These are phyloP conservation scores for Polyommatus iphigenia DNA, from an alignment of 2,888 invertebrate genomes.

Conservation along the genomic window DNA sequence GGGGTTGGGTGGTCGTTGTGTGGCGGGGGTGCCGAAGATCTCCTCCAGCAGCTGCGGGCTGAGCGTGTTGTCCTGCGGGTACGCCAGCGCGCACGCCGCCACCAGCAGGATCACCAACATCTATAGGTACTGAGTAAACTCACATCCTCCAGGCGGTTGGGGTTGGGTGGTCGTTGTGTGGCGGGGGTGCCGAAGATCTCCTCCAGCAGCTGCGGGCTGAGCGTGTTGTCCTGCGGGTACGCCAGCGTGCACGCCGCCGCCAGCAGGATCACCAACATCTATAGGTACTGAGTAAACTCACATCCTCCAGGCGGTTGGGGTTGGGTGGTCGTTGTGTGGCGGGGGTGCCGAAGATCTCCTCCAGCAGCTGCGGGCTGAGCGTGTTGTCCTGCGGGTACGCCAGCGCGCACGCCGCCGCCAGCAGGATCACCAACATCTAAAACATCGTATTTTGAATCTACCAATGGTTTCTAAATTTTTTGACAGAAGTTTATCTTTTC, in stretches of 20 bases:
- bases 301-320: slow-evolving; percentile 33
- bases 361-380: slow-evolving; percentile 45
- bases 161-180: background rate
- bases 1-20: background rate
- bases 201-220: slow-evolving; percentile 45
- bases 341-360: slow-evolving; percentile 52
- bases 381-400: slow-evolving; percentile 41
- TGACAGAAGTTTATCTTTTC: no score
- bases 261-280: slow-evolving; percentile 40
- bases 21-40: slow-evolving; percentile 52
- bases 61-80: slow-evolving; percentile 41
- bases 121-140: slow-evolving; percentile 15
- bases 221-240: slow-evolving; percentile 40
- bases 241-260: slow-evolving; percentile 39
- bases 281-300: slow-evolving; percentile 25
- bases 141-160: slow-evolving; percentile 34
- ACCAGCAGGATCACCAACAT: slow-evolving; percentile 40
- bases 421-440: slow-evolving; percentile 44
- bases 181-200: slow-evolving; percentile 53
- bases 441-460: background rate
- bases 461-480: no score
- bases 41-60: slow-evolving; percentile 44
- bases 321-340: slow-evolving; percentile 33
- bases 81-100: slow-evolving; percentile 39
- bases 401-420: slow-evolving; percentile 39